Evolutionary conservation across 2,888 invertebrate species (phyloP).

Genomic region (Phragmatobia fuliginosa): DNA sequence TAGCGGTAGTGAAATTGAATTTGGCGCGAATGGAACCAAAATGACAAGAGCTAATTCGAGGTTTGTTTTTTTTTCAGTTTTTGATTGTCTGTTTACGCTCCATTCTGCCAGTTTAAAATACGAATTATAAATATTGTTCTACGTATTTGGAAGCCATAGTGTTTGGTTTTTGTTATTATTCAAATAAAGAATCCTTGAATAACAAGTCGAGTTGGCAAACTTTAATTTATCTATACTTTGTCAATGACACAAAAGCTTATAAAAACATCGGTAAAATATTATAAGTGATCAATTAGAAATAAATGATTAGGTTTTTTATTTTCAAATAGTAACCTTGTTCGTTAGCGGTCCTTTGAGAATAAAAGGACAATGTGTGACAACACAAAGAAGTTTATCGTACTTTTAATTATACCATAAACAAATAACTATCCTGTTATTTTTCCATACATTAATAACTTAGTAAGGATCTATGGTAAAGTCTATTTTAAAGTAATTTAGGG

Average conservation of each 20-base stretch:
- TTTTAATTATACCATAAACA: background rate
- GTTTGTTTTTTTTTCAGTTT: slow-evolving; percentile 61
- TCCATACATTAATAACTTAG: background rate
- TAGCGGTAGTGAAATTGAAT: slow-evolving; percentile 78
- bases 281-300: background rate
- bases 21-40: slow-evolving; percentile 77
- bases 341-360: background rate
- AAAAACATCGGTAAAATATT: slow-evolving; percentile 2
- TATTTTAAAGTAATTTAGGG: background rate
- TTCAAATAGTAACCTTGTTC: background rate
- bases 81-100: slow-evolving; percentile 20
- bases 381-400: background rate
- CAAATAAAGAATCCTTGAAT: slow-evolving; percentile 44
- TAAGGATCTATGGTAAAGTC: background rate
- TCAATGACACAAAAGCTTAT: slow-evolving; percentile 2
- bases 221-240: slow-evolving; percentile 25
- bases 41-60: slow-evolving; percentile 77
- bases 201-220: slow-evolving; percentile 42
- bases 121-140: slow-evolving; percentile 15
- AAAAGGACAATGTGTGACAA: background rate
- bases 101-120: slow-evolving; percentile 24
- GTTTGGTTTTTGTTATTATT: slow-evolving; percentile 15
- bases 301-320: background rate
- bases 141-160: slow-evolving; percentile 17
- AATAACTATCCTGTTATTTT: background rate